These are phyloP conservation scores for Anodontia alba DNA, from an alignment of 2,888 invertebrate genomes.

Conservation along the genomic window DNA sequence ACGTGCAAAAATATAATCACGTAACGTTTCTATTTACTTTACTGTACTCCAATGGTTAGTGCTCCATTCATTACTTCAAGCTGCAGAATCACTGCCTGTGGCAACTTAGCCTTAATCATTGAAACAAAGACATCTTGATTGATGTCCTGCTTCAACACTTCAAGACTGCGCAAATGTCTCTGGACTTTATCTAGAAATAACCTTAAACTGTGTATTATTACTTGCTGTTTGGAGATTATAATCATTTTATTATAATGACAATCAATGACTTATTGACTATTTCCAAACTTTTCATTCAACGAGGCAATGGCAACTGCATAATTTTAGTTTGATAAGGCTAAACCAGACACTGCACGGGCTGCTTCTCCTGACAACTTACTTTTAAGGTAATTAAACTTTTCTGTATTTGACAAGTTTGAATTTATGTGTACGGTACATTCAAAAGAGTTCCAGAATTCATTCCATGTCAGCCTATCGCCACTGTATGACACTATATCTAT, in stretches of 20 bases:
- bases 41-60: constrained; percentile 4
- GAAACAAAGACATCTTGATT: constrained; percentile 40
- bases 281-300: constrained; percentile 29
- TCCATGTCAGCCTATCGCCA: constrained; percentile 27
- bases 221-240: no score
- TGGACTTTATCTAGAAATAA: constrained; percentile 35
- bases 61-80: constrained; percentile 25
- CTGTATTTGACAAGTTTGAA: not conserved
- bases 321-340: constrained; percentile 32
- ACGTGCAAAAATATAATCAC: constrained; percentile 29
- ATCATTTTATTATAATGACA: not conserved
- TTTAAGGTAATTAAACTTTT: not conserved
- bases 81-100: constrained; percentile 22
- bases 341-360: constrained; percentile 1
- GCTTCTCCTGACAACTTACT: constrained; percentile 33
- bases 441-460: constrained; percentile 33
- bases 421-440: constrained; percentile 29
- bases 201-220: constrained; percentile 25
- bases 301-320: constrained; percentile 26
- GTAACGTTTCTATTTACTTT: not conserved
- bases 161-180: constrained; percentile 28
- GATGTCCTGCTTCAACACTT: constrained; percentile 25
- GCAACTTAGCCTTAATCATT: constrained; percentile 30
- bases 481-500: constrained; percentile 17
- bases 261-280: constrained; percentile 30